Conservation (phyloP, 2,797 vertebrate genomes). For the Pelobates cultripes region DNA sequence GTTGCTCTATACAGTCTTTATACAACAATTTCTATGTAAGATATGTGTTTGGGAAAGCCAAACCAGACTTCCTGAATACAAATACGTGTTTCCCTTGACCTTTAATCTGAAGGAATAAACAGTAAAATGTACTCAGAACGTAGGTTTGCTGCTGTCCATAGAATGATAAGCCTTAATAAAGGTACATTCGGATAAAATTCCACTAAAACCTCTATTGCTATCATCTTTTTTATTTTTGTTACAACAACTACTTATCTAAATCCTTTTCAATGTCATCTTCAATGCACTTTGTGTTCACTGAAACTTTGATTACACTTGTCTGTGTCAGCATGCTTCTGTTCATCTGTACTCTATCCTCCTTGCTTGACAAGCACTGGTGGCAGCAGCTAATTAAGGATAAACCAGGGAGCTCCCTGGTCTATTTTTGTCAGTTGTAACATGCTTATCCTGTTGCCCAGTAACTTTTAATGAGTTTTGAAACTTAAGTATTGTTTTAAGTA, state of each 20-base stretch:
- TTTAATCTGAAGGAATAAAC: constrained; percentile 71
- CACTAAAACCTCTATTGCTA: constrained; percentile 72
- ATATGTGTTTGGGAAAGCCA: not conserved
- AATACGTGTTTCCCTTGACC: constrained; percentile 75
- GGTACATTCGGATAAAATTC: constrained; percentile 70
- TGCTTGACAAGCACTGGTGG: constrained; percentile 74
- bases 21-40: not conserved
- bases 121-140: constrained; percentile 66
- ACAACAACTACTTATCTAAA: constrained; percentile 79
- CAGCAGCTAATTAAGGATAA: constrained; percentile 78
- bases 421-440: constrained; percentile 59
- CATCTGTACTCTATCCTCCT: constrained; percentile 61
- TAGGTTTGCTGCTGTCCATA: constrained; percentile 74
- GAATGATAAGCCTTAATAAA: constrained; percentile 78
- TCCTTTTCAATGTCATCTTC: constrained; percentile 74
- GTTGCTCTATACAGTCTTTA: not conserved
- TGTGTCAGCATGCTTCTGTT: constrained; percentile 63
- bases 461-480: not conserved
- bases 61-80: constrained; percentile 57
- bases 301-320: constrained; percentile 69
- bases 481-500: not conserved
- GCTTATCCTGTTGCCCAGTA: not conserved
- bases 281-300: constrained; percentile 73
- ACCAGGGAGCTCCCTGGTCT: constrained; percentile 67
- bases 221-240: constrained; percentile 73